Conservation (phyloP, 2,888 invertebrate genomes). For the Lottia gigantea region DNA sequence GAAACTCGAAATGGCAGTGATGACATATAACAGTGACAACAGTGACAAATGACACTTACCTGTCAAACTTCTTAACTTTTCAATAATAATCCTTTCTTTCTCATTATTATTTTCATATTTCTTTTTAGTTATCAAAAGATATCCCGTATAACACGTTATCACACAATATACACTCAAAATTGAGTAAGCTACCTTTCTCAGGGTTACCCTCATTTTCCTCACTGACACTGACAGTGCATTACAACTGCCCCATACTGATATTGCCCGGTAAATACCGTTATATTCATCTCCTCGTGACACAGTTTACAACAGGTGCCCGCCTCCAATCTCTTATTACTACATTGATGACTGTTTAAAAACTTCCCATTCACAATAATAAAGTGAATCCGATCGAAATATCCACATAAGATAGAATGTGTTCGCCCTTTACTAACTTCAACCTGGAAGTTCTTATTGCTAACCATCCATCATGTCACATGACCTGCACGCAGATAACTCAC, state of each 20-base stretch:
- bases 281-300: background rate
- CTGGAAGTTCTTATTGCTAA: background rate
- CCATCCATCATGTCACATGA: constrained; percentile 38
- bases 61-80: constrained; percentile 34
- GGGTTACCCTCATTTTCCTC: constrained; percentile 35
- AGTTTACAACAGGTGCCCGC: background rate
- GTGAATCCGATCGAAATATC: background rate
- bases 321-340: no score
- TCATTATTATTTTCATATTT: constrained; percentile 12
- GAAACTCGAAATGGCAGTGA: no score
- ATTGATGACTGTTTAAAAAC: no score
- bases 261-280: background rate
- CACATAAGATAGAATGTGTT: background rate
- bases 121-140: constrained; percentile 43
- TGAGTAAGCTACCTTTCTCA: constrained; percentile 46
- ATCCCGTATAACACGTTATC: constrained; percentile 58
- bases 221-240: no score
- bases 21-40: no score
- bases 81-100: constrained; percentile 30
- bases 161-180: constrained; percentile 53
- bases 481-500: constrained; percentile 11
- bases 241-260: background rate
- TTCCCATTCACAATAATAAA: no score
- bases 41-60: constrained; percentile 25
- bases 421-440: background rate